Percentiles rank a stretch among this genome's conserved stretches.
These are phyloP conservation scores for Stenopsyche tienmushanensis DNA, from an alignment of 1,140 invertebrate species.

Conservation along the genomic window DNA sequence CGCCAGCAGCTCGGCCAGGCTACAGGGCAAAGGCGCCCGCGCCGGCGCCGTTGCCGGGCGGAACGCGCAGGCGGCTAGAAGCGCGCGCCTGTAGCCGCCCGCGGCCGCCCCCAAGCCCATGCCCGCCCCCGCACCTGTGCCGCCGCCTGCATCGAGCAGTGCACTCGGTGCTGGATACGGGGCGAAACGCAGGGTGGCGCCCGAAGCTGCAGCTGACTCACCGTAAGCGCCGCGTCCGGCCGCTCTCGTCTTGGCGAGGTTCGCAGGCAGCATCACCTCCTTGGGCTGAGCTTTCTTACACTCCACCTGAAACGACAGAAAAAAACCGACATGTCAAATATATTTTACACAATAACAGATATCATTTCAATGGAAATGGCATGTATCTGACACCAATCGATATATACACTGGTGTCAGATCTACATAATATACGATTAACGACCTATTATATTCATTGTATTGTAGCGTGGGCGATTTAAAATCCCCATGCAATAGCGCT, in stretches of 20 bases:
- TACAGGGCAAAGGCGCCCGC: conserved; percentile 50
- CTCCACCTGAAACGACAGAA: conserved; percentile 80
- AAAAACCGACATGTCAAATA: too few relatives aligned
- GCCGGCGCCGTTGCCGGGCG: conserved; percentile 44
- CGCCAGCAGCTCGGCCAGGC: conserved; percentile 53
- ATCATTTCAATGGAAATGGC: too few relatives aligned
- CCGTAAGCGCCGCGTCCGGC: conserved; percentile 90
- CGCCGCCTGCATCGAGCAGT: conserved; percentile 60
- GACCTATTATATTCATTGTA: too few relatives aligned
- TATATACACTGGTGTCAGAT: too few relatives aligned
- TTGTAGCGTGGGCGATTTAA: too few relatives aligned
- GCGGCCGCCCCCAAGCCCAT: conserved; percentile 44
- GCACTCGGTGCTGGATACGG: conserved; percentile 64
- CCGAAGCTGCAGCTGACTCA: conserved; percentile 73
- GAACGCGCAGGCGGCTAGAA: conserved; percentile 53
- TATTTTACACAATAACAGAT: neutral
- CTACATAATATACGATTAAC: too few relatives aligned
- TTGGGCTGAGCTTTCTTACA: conserved; percentile 99
- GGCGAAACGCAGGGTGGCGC: conserved; percentile 62
- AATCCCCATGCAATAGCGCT: too few relatives aligned
- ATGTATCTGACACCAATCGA: too few relatives aligned
- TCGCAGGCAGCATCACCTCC: conserved; percentile 97
- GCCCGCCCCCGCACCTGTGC: conserved; percentile 50
- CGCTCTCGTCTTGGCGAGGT: conserved; percentile 89
- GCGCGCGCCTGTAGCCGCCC: conserved; percentile 44